phyloP scores from a whole-genome alignment of 30 jellyfish, hydroid and myxozoan species.

The Cassiopea xamachana region DNA sequence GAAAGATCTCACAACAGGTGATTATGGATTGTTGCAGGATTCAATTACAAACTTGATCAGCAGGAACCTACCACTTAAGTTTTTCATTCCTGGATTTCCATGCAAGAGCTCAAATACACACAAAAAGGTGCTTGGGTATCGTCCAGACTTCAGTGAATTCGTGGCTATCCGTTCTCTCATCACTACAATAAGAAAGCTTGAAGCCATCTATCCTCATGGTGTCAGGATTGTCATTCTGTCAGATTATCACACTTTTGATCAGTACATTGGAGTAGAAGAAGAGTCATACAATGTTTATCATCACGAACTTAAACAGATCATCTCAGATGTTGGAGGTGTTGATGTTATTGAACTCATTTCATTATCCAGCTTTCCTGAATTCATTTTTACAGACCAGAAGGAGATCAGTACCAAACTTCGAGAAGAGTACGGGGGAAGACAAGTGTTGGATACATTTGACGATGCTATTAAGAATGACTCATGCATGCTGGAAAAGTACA shows the following conservation, averaged over 20 bases:
- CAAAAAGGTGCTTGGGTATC: conserved; percentile 48
- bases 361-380: conserved; percentile 44
- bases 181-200: conserved; percentile 44
- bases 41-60: conserved; percentile 13
- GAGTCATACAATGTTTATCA: conserved; percentile 52
- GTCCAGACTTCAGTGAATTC: conserved; percentile 51
- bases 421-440: conserved; percentile 31
- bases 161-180: conserved; percentile 40
- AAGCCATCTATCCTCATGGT: conserved; percentile 55
- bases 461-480: conserved; percentile 18
- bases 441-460: conserved; percentile 21
- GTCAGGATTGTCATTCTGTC: conserved; percentile 47
- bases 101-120: conserved; percentile 45
- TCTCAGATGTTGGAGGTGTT: conserved; percentile 33
- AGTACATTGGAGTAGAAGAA: conserved; percentile 61
- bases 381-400: conserved; percentile 15
- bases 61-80: conserved; percentile 13
- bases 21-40: conserved; percentile 5
- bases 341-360: conserved; percentile 59
- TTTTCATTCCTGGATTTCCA: conserved; percentile 73
- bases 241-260: conserved; percentile 71
- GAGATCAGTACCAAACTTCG: conserved; percentile 21
- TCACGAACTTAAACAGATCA: conserved; percentile 22
- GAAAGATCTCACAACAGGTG: background rate
- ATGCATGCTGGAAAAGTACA: conserved; percentile 32